Conservation (phyloP, 2,113 vertebrate genomes). For the Coregonus clupeaformis region DNA sequence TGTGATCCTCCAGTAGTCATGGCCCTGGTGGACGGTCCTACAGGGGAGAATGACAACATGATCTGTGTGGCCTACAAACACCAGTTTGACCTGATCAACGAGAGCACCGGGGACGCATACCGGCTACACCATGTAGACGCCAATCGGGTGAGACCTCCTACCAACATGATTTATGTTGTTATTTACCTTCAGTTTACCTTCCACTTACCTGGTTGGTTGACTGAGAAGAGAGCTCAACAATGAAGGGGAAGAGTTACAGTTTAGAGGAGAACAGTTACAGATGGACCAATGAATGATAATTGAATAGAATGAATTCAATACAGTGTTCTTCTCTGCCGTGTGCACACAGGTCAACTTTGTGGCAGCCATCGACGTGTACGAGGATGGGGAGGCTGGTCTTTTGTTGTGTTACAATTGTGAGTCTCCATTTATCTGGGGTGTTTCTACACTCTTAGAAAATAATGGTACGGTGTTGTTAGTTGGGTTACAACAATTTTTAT, state of each 20-base stretch:
- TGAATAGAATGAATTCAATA: too few relatives aligned
- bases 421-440: conserved; percentile 55
- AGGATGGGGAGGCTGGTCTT: conserved; percentile 98
- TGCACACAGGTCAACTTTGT: conserved; percentile 94
- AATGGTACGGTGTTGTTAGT: too few relatives aligned
- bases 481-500: too few relatives aligned
- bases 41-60: conserved; percentile 94
- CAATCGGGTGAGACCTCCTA: conserved; percentile 80
- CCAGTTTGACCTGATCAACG: conserved; percentile 95
- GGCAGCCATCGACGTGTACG: conserved; percentile 96
- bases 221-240: too few relatives aligned
- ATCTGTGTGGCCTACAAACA: conserved; percentile 97
- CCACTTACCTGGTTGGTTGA: not conserved
- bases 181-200: not conserved
- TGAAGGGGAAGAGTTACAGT: too few relatives aligned
- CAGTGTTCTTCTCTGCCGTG: conserved; percentile 2
- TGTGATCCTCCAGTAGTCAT: conserved; percentile 90
- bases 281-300: too few relatives aligned
- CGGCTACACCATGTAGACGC: conserved; percentile 90
- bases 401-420: conserved; percentile 97
- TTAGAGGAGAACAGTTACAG: too few relatives aligned
- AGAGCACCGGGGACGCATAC: conserved; percentile 95
- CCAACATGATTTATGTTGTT: not conserved
- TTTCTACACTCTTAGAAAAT: too few relatives aligned
- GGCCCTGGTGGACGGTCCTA: conserved; percentile 92